Percentiles rank a stretch among this genome's conserved stretches.
These are phyloP conservation scores for Bos taurus DNA, from an alignment of 2,113 vertebrate species.

Conservation along the genomic window DNA sequence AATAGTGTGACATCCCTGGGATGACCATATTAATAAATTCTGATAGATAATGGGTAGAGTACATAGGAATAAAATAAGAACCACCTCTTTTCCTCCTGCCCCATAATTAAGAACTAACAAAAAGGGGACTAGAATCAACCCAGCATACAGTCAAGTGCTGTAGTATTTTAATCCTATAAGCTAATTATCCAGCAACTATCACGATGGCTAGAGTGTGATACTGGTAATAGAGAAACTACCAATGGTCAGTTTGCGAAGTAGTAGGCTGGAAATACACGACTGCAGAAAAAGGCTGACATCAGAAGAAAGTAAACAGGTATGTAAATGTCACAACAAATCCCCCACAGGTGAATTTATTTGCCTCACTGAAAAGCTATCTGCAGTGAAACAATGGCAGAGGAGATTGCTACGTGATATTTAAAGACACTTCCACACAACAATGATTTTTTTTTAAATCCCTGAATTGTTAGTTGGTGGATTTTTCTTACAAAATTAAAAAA, in stretches of 20 bases:
- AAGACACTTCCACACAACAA: background rate
- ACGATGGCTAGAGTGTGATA: background rate
- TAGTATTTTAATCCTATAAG: background rate
- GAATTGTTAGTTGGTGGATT: background rate
- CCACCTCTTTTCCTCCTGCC: background rate
- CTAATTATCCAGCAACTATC: background rate
- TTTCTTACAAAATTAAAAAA: conserved; percentile 1
- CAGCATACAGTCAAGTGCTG: background rate
- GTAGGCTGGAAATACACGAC: background rate
- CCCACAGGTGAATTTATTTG: background rate
- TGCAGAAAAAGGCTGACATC: background rate
- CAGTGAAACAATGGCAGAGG: background rate
- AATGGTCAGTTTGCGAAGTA: background rate
- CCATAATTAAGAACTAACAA: background rate
- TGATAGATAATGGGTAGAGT: background rate
- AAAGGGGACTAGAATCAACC: background rate
- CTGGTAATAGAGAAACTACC: background rate
- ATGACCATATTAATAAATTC: background rate
- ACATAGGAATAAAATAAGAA: background rate
- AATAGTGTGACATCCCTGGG: background rate
- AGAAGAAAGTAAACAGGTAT: background rate
- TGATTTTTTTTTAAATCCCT: background rate
- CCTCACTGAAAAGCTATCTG: background rate
- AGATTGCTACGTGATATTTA: background rate
- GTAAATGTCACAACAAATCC: background rate